A percentile compares a stretch with the other conserved stretches of the same genome.
Conservation (phyloP, 2,888 invertebrate genomes). For the Nomada ferruginata region DNA sequence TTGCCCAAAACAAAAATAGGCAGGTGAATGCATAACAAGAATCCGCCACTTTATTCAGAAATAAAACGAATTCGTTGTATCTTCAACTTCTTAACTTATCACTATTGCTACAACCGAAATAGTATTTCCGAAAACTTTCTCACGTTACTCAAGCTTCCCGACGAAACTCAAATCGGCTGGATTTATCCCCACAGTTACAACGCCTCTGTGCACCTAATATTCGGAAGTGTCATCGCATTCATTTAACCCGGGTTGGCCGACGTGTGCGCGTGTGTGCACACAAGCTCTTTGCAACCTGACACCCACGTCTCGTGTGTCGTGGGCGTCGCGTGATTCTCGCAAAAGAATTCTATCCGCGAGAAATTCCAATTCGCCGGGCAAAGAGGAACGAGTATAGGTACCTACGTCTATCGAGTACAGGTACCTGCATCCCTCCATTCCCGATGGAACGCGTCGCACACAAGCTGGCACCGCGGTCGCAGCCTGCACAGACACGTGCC, state of each 20-base stretch:
- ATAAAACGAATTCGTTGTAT: no score
- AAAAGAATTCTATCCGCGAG: slow-evolving; percentile 74
- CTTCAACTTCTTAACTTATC: no score
- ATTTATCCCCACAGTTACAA: background rate
- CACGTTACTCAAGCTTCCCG: background rate
- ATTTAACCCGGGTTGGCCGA: slow-evolving; percentile 31
- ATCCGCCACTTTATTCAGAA: no score
- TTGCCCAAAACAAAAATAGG: no score
- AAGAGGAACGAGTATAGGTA: slow-evolving; percentile 73
- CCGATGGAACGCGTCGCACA: slow-evolving; percentile 60
- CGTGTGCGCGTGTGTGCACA: slow-evolving; percentile 15
- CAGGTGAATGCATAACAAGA: no score
- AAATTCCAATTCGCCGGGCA: slow-evolving; percentile 75
- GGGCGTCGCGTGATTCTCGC: slow-evolving; percentile 72
- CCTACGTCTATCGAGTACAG: slow-evolving; percentile 64
- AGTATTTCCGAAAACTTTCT: background rate
- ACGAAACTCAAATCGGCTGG: background rate
- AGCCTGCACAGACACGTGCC: background rate
- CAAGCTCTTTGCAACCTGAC: slow-evolving; percentile 57
- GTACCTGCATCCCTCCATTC: slow-evolving; percentile 63
- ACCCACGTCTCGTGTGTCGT: slow-evolving; percentile 63
- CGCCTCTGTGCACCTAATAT: slow-evolving; percentile 23
- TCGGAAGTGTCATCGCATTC: slow-evolving; percentile 31
- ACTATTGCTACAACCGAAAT: no score
- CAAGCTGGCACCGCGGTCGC: background rate